Percentiles rank a stretch among this genome's conserved stretches.
These are phyloP conservation scores for Taeniopygia guttata DNA, from an alignment of 2,797 vertebrate genomes.

Conservation along the genomic window DNA sequence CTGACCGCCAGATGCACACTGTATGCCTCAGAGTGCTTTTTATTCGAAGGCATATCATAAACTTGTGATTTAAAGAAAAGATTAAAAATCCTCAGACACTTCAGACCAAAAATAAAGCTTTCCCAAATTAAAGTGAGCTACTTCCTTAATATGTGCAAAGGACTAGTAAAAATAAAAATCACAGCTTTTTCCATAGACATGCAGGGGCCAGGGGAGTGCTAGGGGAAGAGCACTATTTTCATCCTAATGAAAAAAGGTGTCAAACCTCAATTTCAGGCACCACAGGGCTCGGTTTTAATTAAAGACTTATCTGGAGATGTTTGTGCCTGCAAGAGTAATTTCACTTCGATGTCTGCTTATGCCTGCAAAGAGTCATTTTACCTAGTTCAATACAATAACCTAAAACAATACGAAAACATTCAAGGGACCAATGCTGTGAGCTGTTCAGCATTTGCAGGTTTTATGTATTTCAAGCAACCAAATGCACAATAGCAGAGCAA, in stretches of 20 bases:
- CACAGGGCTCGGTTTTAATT: background rate
- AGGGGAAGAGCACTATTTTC: background rate
- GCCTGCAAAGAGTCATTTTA: background rate
- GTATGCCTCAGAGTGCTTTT: background rate
- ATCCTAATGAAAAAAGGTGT: background rate
- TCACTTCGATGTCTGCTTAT: background rate
- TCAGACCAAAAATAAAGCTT: background rate
- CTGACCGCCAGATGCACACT: background rate
- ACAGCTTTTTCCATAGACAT: background rate
- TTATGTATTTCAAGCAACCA: background rate
- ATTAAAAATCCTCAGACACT: background rate
- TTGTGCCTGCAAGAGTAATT: background rate
- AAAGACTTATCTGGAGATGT: background rate
- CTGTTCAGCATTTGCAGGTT: background rate
- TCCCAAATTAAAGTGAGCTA: background rate
- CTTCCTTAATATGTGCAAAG: background rate
- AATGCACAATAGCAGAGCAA: background rate
- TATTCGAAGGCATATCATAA: background rate
- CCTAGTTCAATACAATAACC: background rate
- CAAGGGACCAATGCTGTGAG: background rate
- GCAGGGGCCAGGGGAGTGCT: fast-evolving
- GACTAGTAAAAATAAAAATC: background rate
- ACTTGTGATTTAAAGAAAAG: background rate
- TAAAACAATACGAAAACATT: background rate
- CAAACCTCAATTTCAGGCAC: background rate